Percentiles rank a stretch among this genome's conserved stretches.
Evolutionary conservation across 2,113 vertebrate genomes (phyloP).

Genomic region (Rhipidura dahli): DNA sequence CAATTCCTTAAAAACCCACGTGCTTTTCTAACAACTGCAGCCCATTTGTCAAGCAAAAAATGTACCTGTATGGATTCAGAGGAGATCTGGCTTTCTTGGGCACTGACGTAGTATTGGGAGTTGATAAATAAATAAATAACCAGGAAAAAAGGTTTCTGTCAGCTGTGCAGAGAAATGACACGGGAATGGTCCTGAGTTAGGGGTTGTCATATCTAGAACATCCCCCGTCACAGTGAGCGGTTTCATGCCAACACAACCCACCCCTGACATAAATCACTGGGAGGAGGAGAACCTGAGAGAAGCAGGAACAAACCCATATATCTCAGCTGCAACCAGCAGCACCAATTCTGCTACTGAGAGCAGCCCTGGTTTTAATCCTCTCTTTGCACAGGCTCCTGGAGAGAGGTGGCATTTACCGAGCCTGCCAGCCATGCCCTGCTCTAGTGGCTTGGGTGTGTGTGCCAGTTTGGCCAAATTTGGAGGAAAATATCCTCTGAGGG

Average conservation of each 20-base stretch:
- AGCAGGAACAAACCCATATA: neutral
- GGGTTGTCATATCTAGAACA: neutral
- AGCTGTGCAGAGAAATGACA: neutral
- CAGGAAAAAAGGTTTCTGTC: neutral
- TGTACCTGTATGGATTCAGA: neutral
- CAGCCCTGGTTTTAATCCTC: neutral
- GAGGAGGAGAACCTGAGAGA: neutral
- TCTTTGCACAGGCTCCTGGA: neutral
- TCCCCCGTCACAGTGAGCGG: neutral
- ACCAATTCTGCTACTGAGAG: neutral
- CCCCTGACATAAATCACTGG: neutral
- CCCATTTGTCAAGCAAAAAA: slow-evolving; percentile 3
- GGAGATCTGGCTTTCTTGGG: neutral
- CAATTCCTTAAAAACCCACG: neutral
- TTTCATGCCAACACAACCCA: neutral
- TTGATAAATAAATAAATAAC: slow-evolving; percentile 9
- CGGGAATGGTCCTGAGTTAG: neutral
- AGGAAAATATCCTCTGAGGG: no score
- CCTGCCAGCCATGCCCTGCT: neutral
- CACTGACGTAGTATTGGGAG: neutral
- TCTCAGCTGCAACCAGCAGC: neutral
- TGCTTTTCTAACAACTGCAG: neutral
- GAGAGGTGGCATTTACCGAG: neutral
- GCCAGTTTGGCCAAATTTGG: no score
- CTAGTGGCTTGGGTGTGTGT: neutral